Evolutionary conservation across 2,113 vertebrate genomes (phyloP).

Genomic region (Dunckerocampus dactyliophorus): DNA sequence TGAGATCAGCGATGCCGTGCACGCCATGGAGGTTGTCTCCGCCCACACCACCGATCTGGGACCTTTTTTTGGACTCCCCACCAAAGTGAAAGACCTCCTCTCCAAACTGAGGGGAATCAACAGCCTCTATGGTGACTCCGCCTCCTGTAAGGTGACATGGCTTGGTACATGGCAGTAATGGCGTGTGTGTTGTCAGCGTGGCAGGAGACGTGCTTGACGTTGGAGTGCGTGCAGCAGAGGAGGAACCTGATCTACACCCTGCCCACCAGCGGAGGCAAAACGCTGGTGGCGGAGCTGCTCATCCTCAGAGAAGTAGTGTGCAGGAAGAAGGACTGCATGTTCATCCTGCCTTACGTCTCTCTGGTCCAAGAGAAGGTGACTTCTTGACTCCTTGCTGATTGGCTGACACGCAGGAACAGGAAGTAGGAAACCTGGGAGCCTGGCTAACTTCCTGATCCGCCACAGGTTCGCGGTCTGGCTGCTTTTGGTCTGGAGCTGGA

Average conservation of each 20-base stretch:
- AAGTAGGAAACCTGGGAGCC: background rate
- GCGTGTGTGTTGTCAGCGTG: conserved; percentile 76
- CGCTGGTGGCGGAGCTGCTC: conserved; percentile 93
- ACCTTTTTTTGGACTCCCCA: conserved; percentile 93
- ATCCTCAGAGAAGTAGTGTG: conserved; percentile 90
- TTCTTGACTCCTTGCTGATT: background rate
- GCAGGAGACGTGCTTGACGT: conserved; percentile 89
- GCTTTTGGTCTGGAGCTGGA: conserved; percentile 88
- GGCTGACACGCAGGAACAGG: background rate
- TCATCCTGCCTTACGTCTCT: conserved; percentile 91
- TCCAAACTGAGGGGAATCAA: conserved; percentile 81
- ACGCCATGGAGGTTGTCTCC: conserved; percentile 67
- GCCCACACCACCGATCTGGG: conserved; percentile 78
- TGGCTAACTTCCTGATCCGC: background rate
- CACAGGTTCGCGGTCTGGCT: conserved; percentile 83
- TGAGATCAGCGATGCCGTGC: conserved; percentile 81
- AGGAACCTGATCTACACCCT: conserved; percentile 94
- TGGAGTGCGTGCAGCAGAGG: conserved; percentile 82
- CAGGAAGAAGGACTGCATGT: conserved; percentile 83
- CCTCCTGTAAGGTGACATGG: background rate
- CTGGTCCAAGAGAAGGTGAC: conserved; percentile 96
- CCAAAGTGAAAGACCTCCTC: conserved; percentile 88
- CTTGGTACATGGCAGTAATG: background rate
- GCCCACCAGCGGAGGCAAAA: conserved; percentile 95
- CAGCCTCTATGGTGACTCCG: conserved; percentile 84